Evolutionary conservation across 2,113 vertebrate genomes (phyloP).

Genomic region (Nannobrachium achirus): DNA sequence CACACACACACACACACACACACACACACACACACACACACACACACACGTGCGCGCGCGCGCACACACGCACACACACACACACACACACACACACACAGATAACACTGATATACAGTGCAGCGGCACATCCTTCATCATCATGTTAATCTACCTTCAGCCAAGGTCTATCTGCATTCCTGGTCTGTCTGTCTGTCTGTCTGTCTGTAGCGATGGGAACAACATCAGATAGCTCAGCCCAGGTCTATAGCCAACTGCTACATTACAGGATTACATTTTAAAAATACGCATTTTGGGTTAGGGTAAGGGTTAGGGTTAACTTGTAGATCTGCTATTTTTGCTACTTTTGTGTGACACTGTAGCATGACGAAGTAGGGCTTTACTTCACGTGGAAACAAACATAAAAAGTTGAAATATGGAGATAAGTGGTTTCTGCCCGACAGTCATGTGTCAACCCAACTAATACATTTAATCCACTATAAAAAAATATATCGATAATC

Average conservation of each 20-base stretch:
- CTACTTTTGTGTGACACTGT: too few species aligned
- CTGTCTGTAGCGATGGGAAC: slow-evolving; percentile 46
- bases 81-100: slow-evolving; percentile 15
- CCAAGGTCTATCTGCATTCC: slow-evolving; percentile 62
- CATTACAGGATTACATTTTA: too few species aligned
- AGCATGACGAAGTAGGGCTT: too few species aligned
- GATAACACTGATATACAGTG: slow-evolving; percentile 35
- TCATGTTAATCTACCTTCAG: slow-evolving; percentile 43
- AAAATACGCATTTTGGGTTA: too few species aligned
- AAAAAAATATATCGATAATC: too few species aligned
- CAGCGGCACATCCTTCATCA: slow-evolving; percentile 46
- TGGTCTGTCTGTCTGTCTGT: slow-evolving; percentile 49
- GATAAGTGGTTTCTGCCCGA: too few species aligned
- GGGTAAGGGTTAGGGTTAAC: too few species aligned
- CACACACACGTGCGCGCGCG: slow-evolving; percentile 7
- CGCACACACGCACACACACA: background rate
- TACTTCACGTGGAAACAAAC: too few species aligned
- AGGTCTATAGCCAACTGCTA: background rate
- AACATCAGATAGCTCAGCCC: slow-evolving; percentile 43
- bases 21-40: slow-evolving; percentile 18
- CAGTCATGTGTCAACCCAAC: too few species aligned
- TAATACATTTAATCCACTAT: too few species aligned
- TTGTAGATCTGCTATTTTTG: too few species aligned
- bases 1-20: slow-evolving; percentile 4
- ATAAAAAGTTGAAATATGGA: too few species aligned